phyloP scores from a whole-genome alignment of 2,888 invertebrate species.

The Heliconius hortense region DNA sequence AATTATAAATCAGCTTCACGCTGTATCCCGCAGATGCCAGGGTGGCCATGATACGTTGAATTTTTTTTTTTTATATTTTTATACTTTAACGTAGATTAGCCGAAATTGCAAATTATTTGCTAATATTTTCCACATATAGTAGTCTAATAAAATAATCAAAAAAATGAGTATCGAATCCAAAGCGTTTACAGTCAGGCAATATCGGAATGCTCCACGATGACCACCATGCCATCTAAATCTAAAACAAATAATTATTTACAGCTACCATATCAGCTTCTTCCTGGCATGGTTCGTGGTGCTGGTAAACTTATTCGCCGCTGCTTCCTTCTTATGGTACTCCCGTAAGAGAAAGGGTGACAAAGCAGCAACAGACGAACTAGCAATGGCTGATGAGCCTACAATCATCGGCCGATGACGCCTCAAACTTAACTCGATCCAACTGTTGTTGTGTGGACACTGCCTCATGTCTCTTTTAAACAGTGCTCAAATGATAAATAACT shows the following conservation, averaged over 20 bases:
- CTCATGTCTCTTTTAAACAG: slow-evolving; percentile 72
- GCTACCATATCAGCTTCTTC: slow-evolving; percentile 88
- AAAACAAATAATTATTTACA: slow-evolving; percentile 45
- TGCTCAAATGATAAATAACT: slow-evolving; percentile 79
- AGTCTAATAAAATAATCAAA: too few species aligned
- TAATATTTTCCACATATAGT: neutral
- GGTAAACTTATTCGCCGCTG: slow-evolving; percentile 85
- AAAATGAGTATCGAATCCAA: too few species aligned
- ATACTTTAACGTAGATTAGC: neutral
- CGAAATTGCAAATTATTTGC: neutral
- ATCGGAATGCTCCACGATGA: too few species aligned
- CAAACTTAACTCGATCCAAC: slow-evolving; percentile 51
- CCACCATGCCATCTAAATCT: neutral
- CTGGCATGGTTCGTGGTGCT: slow-evolving; percentile 90
- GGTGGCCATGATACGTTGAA: neutral
- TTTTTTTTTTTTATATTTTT: neutral
- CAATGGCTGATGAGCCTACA: slow-evolving; percentile 92
- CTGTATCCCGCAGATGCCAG: too few species aligned
- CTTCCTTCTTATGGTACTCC: slow-evolving; percentile 90
- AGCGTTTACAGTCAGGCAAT: too few species aligned
- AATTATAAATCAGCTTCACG: too few species aligned
- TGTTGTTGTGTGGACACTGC: slow-evolving; percentile 58
- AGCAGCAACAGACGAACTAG: slow-evolving; percentile 90
- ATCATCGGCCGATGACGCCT: slow-evolving; percentile 86
- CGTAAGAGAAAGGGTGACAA: slow-evolving; percentile 92